Evolutionary conservation across 1,140 invertebrate genomes (phyloP).

Genomic region (Limonius californicus): DNA sequence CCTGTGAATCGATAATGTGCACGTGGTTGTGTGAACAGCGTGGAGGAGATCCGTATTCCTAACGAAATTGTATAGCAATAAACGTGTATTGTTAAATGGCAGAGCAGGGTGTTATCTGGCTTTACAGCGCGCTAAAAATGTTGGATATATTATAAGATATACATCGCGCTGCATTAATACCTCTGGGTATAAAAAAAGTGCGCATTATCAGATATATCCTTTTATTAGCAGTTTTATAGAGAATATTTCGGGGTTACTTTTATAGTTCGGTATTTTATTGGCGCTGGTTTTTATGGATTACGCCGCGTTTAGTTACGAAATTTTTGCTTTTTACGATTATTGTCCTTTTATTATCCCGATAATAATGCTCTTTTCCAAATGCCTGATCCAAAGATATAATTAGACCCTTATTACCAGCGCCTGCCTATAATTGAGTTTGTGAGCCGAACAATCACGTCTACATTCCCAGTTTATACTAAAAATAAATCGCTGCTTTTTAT

Average conservation of each 20-base stretch:
- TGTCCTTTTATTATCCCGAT: not conserved
- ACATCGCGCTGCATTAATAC: not conserved
- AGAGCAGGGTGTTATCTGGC: not conserved
- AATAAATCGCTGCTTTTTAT: no score
- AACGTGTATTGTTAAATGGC: not conserved
- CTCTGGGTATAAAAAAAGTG: not conserved
- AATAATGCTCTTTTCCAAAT: not conserved
- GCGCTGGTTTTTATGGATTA: not conserved
- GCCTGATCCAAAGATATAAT: no score
- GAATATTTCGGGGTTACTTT: slow-evolving; percentile 9
- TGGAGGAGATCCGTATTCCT: no score
- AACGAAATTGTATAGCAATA: not conserved
- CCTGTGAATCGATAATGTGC: not conserved
- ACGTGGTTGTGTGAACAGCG: not conserved
- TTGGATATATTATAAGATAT: not conserved
- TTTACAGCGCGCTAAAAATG: not conserved
- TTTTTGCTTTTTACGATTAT: not conserved
- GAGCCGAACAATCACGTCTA: no score
- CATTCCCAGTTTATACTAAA: no score
- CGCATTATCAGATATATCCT: slow-evolving; percentile 7
- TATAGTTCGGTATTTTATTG: slow-evolving; percentile 18
- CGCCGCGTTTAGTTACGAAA: not conserved
- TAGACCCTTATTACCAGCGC: no score
- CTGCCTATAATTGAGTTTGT: no score
- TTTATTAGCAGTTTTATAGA: slow-evolving; percentile 18